A percentile compares a stretch with the other conserved stretches of the same genome.
These are phyloP conservation scores for Artibeus jamaicensis DNA, from an alignment of 2,797 vertebrate genomes.

Conservation along the genomic window DNA sequence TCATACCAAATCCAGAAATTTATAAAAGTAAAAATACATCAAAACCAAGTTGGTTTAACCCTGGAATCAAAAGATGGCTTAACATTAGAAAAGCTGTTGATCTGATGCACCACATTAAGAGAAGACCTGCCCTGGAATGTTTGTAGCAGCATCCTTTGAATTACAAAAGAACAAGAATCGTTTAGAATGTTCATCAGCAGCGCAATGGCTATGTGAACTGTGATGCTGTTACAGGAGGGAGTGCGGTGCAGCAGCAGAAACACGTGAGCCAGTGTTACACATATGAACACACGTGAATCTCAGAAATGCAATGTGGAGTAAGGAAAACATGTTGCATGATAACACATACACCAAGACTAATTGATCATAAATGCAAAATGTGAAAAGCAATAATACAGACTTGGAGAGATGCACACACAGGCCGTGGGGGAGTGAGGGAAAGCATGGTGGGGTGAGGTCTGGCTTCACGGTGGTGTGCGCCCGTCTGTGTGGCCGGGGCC, in stretches of 20 bases:
- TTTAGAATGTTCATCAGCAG: neutral
- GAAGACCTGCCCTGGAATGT: neutral
- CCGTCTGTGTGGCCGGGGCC: neutral
- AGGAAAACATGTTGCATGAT: neutral
- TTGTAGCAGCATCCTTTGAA: neutral
- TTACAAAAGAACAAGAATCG: neutral
- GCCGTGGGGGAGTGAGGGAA: neutral
- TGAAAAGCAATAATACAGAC: fast-evolving
- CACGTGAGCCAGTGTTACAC: fast-evolving
- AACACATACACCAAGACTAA: neutral
- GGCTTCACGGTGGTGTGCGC: neutral
- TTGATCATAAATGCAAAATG: neutral
- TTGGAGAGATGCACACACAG: fast-evolving
- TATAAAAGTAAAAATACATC: neutral
- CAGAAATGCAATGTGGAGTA: neutral
- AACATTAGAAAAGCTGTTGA: neutral
- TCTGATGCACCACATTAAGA: neutral
- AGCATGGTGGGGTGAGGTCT: neutral
- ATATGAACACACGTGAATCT: neutral
- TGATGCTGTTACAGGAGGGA: neutral
- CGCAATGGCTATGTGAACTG: neutral
- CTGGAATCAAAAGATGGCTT: neutral
- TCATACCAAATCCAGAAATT: neutral
- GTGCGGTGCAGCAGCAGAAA: neutral
- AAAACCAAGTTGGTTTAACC: neutral